Conservation (phyloP, 2,888 invertebrate species). For the Ceramica pisi region DNA sequence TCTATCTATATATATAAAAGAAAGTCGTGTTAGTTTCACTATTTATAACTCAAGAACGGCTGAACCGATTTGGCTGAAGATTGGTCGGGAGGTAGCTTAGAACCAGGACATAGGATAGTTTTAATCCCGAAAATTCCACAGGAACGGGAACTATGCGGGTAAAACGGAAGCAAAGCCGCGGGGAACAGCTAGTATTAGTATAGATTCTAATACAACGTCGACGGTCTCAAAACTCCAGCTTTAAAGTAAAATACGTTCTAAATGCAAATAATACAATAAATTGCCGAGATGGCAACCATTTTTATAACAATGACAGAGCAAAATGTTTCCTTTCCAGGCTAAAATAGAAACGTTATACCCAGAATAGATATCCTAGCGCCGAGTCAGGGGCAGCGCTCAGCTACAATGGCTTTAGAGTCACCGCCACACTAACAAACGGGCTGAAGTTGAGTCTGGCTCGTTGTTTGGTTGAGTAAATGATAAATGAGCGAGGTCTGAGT, state of each 20-base stretch:
- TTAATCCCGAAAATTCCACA: too few species aligned
- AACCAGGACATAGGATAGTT: too few species aligned
- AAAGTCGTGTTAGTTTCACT: too few species aligned
- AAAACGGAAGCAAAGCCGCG: too few species aligned
- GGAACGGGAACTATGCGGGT: too few species aligned
- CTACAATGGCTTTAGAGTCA: constrained; percentile 46
- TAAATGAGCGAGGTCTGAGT: constrained; percentile 51
- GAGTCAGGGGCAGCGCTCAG: constrained; percentile 25
- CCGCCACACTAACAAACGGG: constrained; percentile 44
- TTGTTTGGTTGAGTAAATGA: constrained; percentile 52
- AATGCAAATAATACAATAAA: constrained; percentile 7
- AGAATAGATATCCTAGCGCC: constrained; percentile 30
- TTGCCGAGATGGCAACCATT: constrained; percentile 7
- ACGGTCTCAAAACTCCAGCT: background rate
- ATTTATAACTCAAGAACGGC: too few species aligned
- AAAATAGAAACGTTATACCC: constrained; percentile 34
- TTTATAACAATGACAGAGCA: constrained; percentile 12
- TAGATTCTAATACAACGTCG: too few species aligned
- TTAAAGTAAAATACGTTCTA: constrained; percentile 6
- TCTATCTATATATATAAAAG: too few species aligned
- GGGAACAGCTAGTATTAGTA: too few species aligned
- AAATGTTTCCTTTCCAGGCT: constrained; percentile 29
- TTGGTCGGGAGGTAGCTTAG: too few species aligned
- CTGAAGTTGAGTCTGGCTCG: constrained; percentile 48
- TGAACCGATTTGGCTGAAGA: too few species aligned